A percentile compares a stretch with the other conserved stretches of the same genome.
Evolutionary conservation across 37 sponge, comb jelly and placozoan species (phyloP).

Genomic region (Aplysina aerophoba): DNA sequence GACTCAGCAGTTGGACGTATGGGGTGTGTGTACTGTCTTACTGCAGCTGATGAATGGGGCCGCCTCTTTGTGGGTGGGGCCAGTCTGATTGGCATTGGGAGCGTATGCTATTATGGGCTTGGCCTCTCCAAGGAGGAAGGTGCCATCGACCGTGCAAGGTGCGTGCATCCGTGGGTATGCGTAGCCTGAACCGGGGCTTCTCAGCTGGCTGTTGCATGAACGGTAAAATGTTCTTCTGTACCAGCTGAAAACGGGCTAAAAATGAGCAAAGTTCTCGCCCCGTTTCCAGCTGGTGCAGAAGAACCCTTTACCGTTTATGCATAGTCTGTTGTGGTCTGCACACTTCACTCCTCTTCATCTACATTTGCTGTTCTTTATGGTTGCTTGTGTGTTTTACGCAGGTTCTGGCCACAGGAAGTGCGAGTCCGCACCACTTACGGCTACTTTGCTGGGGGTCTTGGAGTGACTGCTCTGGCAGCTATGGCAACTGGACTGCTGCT

Average conservation of each 20-base stretch:
- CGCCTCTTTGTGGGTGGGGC: conserved; percentile 73
- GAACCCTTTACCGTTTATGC: no score
- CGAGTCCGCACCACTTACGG: conserved; percentile 67
- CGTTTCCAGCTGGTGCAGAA: no score
- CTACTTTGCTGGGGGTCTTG: conserved; percentile 81
- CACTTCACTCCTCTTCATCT: no score
- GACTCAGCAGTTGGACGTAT: no score
- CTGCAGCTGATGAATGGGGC: conserved; percentile 65
- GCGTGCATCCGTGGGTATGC: neutral
- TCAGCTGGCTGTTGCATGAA: no score
- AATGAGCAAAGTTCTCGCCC: no score
- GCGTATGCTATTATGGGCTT: conserved; percentile 90
- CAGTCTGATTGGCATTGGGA: conserved; percentile 76
- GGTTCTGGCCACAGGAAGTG: conserved; percentile 86
- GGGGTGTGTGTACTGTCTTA: neutral
- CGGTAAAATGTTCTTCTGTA: no score
- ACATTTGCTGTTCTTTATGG: no score
- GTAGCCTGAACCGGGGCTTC: no score
- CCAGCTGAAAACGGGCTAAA: no score
- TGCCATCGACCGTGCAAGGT: conserved; percentile 89
- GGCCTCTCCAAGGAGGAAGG: conserved; percentile 82
- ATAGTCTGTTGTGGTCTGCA: no score
- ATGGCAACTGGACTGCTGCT: conserved; percentile 45
- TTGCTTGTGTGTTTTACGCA: no score
- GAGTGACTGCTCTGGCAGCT: conserved; percentile 75